Evolutionary conservation across 1,140 invertebrate genomes (phyloP), one percentile per base, ranked within the genome.

Genomic region (Zaprionus vittiger): DNA sequence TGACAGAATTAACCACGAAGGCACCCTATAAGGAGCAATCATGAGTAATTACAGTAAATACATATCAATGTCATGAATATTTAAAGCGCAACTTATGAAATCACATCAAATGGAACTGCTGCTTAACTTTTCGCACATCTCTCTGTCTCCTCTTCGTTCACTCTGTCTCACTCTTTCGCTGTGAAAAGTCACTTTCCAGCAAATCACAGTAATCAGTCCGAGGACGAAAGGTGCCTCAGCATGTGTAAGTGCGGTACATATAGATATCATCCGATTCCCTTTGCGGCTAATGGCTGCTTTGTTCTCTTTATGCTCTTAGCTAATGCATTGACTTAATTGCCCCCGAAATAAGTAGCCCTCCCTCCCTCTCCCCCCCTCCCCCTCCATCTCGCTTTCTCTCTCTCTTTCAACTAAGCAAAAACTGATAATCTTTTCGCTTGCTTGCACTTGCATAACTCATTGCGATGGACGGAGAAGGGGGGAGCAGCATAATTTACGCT

Each of bases 401-500:
- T 44, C 41, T 14, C 63, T 65, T 4, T 44, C 34, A 34, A 37
- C 41, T 59, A 31, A 26, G n/a, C 66, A 28, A 38, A 70, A 59
- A 64, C 54, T 59, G 44, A 26, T 59, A 59, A 59, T 72, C 68
- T 24, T 64, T 65, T 60, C 44, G 61, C 63, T 66, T 55, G 56
- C 61, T 22, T 64, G 68, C 68, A 61, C 44, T 72, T 59, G 37
- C 73, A 71, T 75, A 75, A 70, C 67, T 59, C 59, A 31, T 11
- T 24, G 26, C 47, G 28, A 26, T 17, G 9, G 1, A 2, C 2
- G 37, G 12, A 4, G n/a, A 15, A 4, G 2, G 26, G 24, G 26
- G n/a, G 2, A 49, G 54, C 55, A 37, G 55, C 67, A 69, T 62
- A 28, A 69, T 62, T 61, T 61, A n/a, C 67, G 41, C 41, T 60